These are phyloP conservation scores for Nesidiocoris tenuis DNA, from an alignment of 2,888 invertebrate genomes.

Conservation along the genomic window DNA sequence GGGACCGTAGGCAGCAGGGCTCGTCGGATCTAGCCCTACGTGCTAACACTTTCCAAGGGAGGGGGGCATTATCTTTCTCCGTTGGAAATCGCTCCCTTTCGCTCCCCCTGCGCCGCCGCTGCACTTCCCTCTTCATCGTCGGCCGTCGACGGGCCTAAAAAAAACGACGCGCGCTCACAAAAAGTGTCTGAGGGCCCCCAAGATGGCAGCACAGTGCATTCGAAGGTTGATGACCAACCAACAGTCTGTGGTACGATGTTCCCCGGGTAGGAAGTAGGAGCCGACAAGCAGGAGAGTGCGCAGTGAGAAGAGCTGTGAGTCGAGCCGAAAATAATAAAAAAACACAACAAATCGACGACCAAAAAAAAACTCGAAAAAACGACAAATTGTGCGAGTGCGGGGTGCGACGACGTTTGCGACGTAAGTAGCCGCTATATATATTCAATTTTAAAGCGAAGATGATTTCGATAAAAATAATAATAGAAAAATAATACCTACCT, in stretches of 20 bases:
- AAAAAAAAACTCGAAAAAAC: not conserved
- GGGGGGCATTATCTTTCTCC: not conserved
- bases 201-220: slow-evolving; percentile 45
- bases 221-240: slow-evolving; percentile 43
- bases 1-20: not conserved
- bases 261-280: slow-evolving; percentile 33
- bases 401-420: slow-evolving; percentile 23
- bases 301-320: slow-evolving; percentile 10
- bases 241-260: slow-evolving; percentile 41
- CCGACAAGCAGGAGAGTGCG: slow-evolving; percentile 10
- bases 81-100: not conserved
- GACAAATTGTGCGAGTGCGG: slow-evolving; percentile 11
- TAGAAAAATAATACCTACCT: no score
- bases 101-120: not conserved
- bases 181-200: slow-evolving; percentile 42
- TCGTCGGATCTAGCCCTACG: not conserved
- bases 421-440: slow-evolving; percentile 18
- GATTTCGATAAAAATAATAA: no score
- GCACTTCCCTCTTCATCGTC: slow-evolving; percentile 36
- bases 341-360: not conserved
- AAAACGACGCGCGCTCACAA: slow-evolving; percentile 42
- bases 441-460: no score
- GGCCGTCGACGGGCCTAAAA: slow-evolving; percentile 21
- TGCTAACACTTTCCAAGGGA: not conserved
- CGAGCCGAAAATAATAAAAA: slow-evolving; percentile 25